These are phyloP conservation scores for Apodemia zela DNA, from an alignment of 2,888 invertebrate genomes.

Conservation along the genomic window DNA sequence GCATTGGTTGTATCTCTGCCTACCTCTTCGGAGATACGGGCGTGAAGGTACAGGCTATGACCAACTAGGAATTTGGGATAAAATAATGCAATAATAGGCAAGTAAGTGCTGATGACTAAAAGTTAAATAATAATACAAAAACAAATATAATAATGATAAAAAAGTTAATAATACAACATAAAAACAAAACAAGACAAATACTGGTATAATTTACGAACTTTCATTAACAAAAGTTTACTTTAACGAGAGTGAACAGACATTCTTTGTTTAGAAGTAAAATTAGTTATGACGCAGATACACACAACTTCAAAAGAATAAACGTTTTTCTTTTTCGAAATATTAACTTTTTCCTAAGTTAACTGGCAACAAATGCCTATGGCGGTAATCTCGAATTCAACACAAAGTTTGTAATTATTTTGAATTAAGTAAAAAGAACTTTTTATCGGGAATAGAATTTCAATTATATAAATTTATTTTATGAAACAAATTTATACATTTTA, in stretches of 20 bases:
- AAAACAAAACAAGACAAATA: too few relatives aligned
- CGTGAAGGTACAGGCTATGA: too few relatives aligned
- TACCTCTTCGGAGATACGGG: too few relatives aligned
- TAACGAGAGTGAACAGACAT: not conserved
- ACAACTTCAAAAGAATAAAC: conserved; percentile 6
- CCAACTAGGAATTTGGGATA: too few relatives aligned
- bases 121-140: too few relatives aligned
- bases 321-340: not conserved
- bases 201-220: not conserved
- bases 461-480: not conserved
- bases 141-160: too few relatives aligned
- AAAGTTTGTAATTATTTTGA: not conserved
- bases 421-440: not conserved
- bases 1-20: too few relatives aligned
- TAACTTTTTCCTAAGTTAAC: not conserved
- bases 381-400: not conserved
- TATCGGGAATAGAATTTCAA: not conserved
- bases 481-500: not conserved
- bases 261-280: not conserved
- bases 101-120: too few relatives aligned
- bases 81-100: too few relatives aligned
- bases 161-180: too few relatives aligned
- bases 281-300: not conserved
- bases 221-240: not conserved
- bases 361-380: conserved; percentile 3